Percentiles rank a stretch among this genome's conserved stretches.
phyloP scores from a whole-genome alignment of 2,797 vertebrate species.

The Macroramphosus scolopax region DNA sequence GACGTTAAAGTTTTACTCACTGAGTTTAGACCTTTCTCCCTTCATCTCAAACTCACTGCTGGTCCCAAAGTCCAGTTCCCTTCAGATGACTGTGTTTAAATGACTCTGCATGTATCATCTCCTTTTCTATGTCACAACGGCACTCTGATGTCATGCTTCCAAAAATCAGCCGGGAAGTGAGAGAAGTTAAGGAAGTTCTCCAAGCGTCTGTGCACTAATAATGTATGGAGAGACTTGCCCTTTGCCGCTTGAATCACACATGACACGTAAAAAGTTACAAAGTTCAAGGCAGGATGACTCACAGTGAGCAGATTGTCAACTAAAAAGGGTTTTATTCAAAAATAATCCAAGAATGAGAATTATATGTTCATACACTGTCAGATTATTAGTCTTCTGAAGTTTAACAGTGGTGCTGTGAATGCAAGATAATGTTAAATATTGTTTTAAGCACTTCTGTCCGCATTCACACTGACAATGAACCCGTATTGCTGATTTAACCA shows the following conservation, averaged over 20 bases:
- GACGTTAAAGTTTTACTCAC: constrained; percentile 53
- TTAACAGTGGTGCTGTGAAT: no score
- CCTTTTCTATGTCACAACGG: constrained; percentile 40
- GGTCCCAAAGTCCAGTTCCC: constrained; percentile 40
- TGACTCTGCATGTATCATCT: constrained; percentile 23
- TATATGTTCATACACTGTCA: no score
- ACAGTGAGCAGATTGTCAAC: no score
- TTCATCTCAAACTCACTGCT: constrained; percentile 48
- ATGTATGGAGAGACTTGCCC: not conserved
- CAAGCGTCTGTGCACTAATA: not conserved
- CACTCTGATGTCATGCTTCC: constrained; percentile 25
- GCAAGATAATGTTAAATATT: constrained; percentile 6
- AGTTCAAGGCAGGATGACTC: constrained; percentile 4
- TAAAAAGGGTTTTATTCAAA: no score
- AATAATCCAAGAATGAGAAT: no score
- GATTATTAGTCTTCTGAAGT: no score
- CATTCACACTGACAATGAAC: no score
- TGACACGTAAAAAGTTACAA: not conserved
- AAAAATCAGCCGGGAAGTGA: constrained; percentile 15
- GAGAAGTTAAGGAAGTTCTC: constrained; percentile 13
- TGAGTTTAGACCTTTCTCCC: constrained; percentile 38
- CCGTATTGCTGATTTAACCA: no score
- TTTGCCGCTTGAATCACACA: not conserved
- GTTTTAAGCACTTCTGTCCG: constrained; percentile 2
- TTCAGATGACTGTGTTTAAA: constrained; percentile 4